Conservation (phyloP, 1,140 invertebrate species). For the Drosophila punjabiensis region DNA sequence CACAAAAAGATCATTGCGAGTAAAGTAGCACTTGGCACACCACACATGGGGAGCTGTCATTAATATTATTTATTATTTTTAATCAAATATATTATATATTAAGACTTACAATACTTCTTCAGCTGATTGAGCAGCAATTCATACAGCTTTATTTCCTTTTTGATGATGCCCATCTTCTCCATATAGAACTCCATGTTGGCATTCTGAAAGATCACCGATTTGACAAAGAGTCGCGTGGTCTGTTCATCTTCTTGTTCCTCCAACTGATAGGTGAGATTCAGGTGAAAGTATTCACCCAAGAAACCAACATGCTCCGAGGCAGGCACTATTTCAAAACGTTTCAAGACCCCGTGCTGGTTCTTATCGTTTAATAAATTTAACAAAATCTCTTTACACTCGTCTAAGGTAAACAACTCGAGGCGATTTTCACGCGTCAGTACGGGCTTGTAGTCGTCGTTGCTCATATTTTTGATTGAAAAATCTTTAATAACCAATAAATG, state of each 20-base stretch:
- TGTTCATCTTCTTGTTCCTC: constrained; percentile 21
- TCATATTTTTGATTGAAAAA: constrained; percentile 31
- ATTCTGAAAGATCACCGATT: constrained; percentile 67
- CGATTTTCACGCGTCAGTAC: constrained; percentile 53
- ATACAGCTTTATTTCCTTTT: constrained; percentile 70
- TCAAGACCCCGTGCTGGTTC: constrained; percentile 32
- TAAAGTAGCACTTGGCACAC: constrained; percentile 83
- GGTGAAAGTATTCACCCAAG: constrained; percentile 75
- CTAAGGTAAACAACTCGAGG: constrained; percentile 53
- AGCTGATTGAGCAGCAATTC: constrained; percentile 63
- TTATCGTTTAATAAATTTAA: constrained; percentile 55
- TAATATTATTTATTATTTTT: background rate
- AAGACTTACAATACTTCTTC: constrained; percentile 63
- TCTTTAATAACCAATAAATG: background rate
- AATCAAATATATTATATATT: background rate
- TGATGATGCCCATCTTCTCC: constrained; percentile 53
- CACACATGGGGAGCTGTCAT: constrained; percentile 67
- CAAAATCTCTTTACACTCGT: constrained; percentile 68
- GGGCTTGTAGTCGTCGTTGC: constrained; percentile 39
- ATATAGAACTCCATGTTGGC: constrained; percentile 60
- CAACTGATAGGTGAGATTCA: constrained; percentile 59
- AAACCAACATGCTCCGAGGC: constrained; percentile 68
- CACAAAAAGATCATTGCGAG: constrained; percentile 81
- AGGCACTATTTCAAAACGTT: constrained; percentile 58
- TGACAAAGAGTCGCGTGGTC: constrained; percentile 67